Base-by-base conservation (phyloP, 2,113 vertebrate genomes). In the Meleagris gallopavo region DNA sequence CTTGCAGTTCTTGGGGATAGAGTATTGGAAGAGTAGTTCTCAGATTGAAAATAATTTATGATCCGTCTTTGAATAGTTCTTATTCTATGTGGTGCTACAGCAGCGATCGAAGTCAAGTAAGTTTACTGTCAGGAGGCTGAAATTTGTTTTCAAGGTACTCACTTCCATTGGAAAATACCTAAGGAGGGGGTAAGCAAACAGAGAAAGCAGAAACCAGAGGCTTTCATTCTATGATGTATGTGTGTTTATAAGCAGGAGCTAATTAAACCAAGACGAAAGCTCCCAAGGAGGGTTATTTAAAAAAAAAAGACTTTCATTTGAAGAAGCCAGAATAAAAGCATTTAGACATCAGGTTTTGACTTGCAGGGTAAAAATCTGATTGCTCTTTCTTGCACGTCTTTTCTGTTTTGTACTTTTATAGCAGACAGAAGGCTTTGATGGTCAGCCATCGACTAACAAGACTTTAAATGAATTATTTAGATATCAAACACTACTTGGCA, bases 391-490 rank as follows among this genome's bases (percentile, higher is more conserved):
- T 66, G 81, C 38, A 6, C 55, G 58, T 41, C 45, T 43, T 25
- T 7, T 72, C 6, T 71, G 54, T 54, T 93, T 76, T 62, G 55
- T 94, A 46, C 40, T 93, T 12, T 36, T 90, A 89, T 89, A 84
- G 74, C 55, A 83, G 32, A 41, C 17, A 80, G 57, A 76, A 89
- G 70, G 54, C 3, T 93, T 86, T 88, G 86, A 75, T 85, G 48
- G 43, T 84, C 90, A 92, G 57, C 58, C 62, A 80, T 89, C 86
- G 43, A 76, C 45, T 88, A 87, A 87, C 72, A 89, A 93, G 60
- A 67, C 5, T 58, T 90, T 16, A 95, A 96, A 95, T 94, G 29
- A 83, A 89, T 97, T 93, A 48, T 94, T 97, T 94, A 91, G 90
- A 36, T 96, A 95, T 85, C 54, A 88, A 87, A 92, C 24, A 50